Conservation (phyloP, 37 sponge, comb jelly and placozoan species). For the Haliclona indistincta region DNA sequence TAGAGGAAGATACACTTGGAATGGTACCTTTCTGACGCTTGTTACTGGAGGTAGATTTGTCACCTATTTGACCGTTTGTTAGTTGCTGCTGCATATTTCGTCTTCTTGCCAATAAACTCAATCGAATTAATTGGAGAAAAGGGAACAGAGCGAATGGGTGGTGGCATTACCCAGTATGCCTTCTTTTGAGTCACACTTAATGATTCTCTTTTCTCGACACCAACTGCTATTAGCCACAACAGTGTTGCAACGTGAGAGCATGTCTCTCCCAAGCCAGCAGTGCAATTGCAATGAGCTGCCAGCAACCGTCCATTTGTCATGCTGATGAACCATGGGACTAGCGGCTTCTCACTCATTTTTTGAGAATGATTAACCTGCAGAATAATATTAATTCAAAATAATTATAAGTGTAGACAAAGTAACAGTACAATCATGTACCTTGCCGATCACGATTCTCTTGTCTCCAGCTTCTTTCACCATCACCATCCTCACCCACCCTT, state of each 20-base stretch:
- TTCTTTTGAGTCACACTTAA: conserved; percentile 38
- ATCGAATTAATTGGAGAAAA: conserved; percentile 44
- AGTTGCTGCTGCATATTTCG: too few relatives aligned
- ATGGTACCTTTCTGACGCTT: too few relatives aligned
- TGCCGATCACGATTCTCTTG: conserved; percentile 37
- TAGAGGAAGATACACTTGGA: too few relatives aligned
- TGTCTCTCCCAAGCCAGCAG: conserved; percentile 66
- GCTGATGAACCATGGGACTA: conserved; percentile 29
- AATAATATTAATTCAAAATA: too few relatives aligned
- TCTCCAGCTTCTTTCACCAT: conserved; percentile 26
- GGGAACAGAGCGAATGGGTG: conserved; percentile 14
- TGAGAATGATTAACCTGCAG: not conserved
- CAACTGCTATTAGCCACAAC: conserved; percentile 47
- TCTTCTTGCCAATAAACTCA: conserved; percentile 36
- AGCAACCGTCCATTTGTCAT: conserved; percentile 19
- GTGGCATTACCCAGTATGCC: conserved; percentile 59
- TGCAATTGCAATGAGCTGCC: conserved; percentile 75
- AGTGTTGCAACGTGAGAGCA: conserved; percentile 68
- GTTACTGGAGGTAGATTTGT: too few relatives aligned
- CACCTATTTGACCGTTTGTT: too few relatives aligned
- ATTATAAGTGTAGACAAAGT: not conserved
- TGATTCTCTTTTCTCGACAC: conserved; percentile 32
- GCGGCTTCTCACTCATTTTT: conserved; percentile 14
- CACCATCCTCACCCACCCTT: conserved; percentile 57
- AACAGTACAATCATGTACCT: conserved; percentile 19